phyloP scores from a whole-genome alignment of 2,113 vertebrate species.

The Arizona elegans region DNA sequence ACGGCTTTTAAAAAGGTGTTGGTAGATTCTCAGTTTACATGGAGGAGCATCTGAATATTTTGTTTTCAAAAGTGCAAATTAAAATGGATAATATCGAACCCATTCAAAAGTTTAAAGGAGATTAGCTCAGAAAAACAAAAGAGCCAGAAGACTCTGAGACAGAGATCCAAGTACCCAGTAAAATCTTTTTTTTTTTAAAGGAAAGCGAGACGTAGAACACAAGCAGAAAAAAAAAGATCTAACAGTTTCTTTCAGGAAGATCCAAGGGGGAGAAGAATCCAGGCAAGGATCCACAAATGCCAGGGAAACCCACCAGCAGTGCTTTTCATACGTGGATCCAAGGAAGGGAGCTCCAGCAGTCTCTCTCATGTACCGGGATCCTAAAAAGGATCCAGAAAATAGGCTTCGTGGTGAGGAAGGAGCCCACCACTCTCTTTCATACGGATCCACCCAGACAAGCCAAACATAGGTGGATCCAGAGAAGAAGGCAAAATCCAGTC shows the following conservation, averaged over 20 bases:
- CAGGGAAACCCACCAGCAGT: slow-evolving; percentile 1
- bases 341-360: slow-evolving; percentile 9
- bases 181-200: slow-evolving; percentile 10
- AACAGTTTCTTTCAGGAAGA: slow-evolving; percentile 7
- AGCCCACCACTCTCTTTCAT: not conserved
- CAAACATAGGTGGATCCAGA: not conserved
- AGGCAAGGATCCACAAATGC: slow-evolving; percentile 21
- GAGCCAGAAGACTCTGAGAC: slow-evolving; percentile 37
- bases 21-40: slow-evolving; percentile 60
- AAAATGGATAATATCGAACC: slow-evolving; percentile 36
- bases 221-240: slow-evolving; percentile 6
- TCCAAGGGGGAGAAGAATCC: slow-evolving; percentile 27
- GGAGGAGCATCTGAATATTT: slow-evolving; percentile 58
- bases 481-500: slow-evolving; percentile 13
- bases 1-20: slow-evolving; percentile 40
- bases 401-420: not conserved
- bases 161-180: slow-evolving; percentile 45
- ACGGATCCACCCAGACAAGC: slow-evolving; percentile 19
- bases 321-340: slow-evolving; percentile 13
- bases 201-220: not conserved
- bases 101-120: slow-evolving; percentile 43
- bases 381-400: slow-evolving; percentile 6
- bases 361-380: not conserved
- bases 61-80: slow-evolving; percentile 64
- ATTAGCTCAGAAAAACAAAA: slow-evolving; percentile 13